phyloP scores from a whole-genome alignment of 1,140 invertebrate species.

The Hypothenemus hampei region DNA sequence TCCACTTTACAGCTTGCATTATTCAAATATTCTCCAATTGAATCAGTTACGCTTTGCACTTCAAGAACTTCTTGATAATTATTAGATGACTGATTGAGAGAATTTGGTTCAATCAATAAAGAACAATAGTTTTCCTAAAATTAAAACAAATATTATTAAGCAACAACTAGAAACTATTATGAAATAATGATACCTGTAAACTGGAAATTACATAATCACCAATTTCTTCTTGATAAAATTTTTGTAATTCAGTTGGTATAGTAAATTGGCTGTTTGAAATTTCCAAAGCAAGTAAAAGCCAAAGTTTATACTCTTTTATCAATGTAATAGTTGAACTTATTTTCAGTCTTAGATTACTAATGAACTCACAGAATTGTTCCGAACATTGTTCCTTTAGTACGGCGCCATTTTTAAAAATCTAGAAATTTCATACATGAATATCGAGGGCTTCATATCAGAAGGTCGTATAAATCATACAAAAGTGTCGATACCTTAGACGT shows the following conservation, averaged over 20 bases:
- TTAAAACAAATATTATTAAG: too few relatives aligned
- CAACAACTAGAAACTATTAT: too few relatives aligned
- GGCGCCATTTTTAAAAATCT: conserved; percentile 38
- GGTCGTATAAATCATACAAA: too few relatives aligned
- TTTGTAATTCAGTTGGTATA: conserved; percentile 31
- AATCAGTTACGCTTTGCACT: too few relatives aligned
- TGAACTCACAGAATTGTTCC: conserved; percentile 33
- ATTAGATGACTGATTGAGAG: too few relatives aligned
- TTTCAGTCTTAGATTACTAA: conserved; percentile 29
- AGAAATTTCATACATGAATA: conserved; percentile 22
- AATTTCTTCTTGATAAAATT: conserved; percentile 38
- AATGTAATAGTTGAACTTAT: conserved; percentile 28
- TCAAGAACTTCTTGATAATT: too few relatives aligned
- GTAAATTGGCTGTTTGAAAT: conserved; percentile 32
- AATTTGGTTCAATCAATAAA: too few relatives aligned
- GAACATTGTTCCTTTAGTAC: conserved; percentile 28
- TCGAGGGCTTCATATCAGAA: too few relatives aligned
- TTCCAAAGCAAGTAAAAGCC: conserved; percentile 38
- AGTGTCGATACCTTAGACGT: too few relatives aligned
- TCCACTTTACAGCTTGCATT: too few relatives aligned
- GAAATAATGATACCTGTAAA: conserved; percentile 33
- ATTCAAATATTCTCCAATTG: too few relatives aligned
- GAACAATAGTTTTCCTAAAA: too few relatives aligned
- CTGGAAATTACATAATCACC: conserved; percentile 34
- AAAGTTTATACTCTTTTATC: conserved; percentile 32